Conservation (phyloP, 2,888 invertebrate genomes). For the Ectropis crepuscularia region DNA sequence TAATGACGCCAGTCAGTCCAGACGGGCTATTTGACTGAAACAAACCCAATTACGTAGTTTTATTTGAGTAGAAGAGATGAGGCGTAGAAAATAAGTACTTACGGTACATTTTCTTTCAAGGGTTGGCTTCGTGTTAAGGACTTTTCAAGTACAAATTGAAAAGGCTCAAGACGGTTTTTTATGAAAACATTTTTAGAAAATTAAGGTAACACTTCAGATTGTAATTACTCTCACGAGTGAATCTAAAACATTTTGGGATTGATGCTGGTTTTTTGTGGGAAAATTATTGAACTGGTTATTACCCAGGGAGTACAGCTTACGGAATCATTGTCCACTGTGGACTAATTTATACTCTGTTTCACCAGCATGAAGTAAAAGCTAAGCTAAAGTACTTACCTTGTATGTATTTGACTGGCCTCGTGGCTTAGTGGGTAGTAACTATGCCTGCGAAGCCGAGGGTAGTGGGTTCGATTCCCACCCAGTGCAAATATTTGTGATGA, state of each 20-base stretch:
- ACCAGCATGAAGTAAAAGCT: no score
- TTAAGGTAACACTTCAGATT: conserved; percentile 8
- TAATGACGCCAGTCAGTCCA: conserved; percentile 54
- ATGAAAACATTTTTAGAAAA: conserved; percentile 15
- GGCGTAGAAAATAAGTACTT: conserved; percentile 41
- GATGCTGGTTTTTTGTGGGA: neutral
- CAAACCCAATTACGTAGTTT: conserved; percentile 62
- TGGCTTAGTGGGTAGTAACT: no score
- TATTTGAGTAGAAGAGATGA: conserved; percentile 53
- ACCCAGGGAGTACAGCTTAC: no score
- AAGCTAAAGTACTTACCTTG: no score
- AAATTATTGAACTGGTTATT: neutral
- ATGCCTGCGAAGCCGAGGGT: no score
- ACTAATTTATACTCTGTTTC: no score
- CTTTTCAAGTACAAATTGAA: conserved; percentile 31
- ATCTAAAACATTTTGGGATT: neutral
- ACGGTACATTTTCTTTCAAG: conserved; percentile 40
- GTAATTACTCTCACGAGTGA: conserved; percentile 3
- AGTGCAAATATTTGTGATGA: no score
- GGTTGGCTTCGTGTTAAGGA: conserved; percentile 35
- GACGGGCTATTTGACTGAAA: conserved; percentile 57
- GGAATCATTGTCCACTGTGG: no score
- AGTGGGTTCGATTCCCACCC: no score
- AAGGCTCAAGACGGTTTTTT: conserved; percentile 17
- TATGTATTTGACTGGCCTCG: no score